phyloP scores from a whole-genome alignment of 2,113 vertebrate species.

The Cephalophus harveyi region DNA sequence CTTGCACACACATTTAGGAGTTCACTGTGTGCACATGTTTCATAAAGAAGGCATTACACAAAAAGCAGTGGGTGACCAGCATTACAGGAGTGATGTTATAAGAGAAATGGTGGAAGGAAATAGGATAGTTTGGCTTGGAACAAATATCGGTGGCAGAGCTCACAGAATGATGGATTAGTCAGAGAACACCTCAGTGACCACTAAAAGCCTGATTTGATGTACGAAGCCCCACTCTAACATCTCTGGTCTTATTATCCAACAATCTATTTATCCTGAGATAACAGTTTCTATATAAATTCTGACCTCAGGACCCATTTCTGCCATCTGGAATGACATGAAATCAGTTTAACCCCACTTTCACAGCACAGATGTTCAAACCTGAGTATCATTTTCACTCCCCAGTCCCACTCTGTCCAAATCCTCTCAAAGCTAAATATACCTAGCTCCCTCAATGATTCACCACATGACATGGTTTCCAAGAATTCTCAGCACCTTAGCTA shows the following conservation, averaged over 20 bases:
- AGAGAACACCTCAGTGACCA: neutral
- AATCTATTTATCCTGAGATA: neutral
- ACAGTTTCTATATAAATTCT: neutral
- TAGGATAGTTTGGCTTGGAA: neutral
- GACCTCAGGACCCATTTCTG: neutral
- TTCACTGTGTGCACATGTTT: neutral
- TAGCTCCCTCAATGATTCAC: neutral
- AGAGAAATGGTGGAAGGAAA: conserved; percentile 10
- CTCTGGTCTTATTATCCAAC: neutral
- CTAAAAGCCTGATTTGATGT: neutral
- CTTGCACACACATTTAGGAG: neutral
- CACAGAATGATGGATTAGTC: neutral
- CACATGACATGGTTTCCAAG: neutral
- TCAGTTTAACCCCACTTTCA: conserved; percentile 7
- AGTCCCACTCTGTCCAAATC: neutral
- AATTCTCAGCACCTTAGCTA: neutral
- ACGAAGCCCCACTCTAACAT: neutral
- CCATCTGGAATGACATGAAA: neutral
- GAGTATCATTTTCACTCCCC: neutral
- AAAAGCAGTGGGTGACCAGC: neutral
- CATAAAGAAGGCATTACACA: conserved; percentile 18
- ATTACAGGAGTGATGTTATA: neutral
- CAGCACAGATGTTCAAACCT: neutral
- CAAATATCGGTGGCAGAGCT: neutral
- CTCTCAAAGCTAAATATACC: neutral